These are phyloP conservation scores for Drosophila mauritiana DNA, from an alignment of 1,140 invertebrate species.

Conservation along the genomic window DNA sequence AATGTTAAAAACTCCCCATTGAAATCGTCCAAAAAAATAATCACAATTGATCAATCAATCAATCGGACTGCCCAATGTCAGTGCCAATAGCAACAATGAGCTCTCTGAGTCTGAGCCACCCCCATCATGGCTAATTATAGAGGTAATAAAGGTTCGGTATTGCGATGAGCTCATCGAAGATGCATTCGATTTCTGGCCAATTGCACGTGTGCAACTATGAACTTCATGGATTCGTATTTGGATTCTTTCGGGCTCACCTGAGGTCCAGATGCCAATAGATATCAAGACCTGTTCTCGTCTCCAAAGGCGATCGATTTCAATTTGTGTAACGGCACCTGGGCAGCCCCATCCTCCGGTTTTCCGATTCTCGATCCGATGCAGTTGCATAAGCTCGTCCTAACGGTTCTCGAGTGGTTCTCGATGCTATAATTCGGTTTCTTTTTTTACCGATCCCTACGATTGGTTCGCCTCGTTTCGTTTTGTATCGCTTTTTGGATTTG, in stretches of 20 bases:
- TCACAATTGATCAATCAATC: constrained; percentile 12
- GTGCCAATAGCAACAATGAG: constrained; percentile 22
- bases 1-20: background rate
- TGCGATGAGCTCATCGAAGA: constrained; percentile 38
- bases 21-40: constrained; percentile 5
- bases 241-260: constrained; percentile 8
- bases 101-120: constrained; percentile 11
- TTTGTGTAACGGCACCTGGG: constrained; percentile 51
- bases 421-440: constrained; percentile 12
- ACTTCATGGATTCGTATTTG: background rate
- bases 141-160: background rate
- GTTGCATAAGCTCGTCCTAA: constrained; percentile 42
- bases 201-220: constrained; percentile 3
- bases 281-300: constrained; percentile 43
- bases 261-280: constrained; percentile 8
- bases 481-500: constrained; percentile 9
- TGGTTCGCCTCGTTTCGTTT: background rate
- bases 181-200: constrained; percentile 5
- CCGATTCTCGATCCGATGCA: constrained; percentile 10
- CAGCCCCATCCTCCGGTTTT: background rate
- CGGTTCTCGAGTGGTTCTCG: constrained; percentile 21
- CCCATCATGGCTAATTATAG: constrained; percentile 45
- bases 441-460: constrained; percentile 19
- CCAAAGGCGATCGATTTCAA: constrained; percentile 51
- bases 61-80: constrained; percentile 29